Evolutionary conservation across 2,888 invertebrate species (phyloP), one percentile per base, ranked within the genome.

Genomic region (Drosophila meridionalis): DNA sequence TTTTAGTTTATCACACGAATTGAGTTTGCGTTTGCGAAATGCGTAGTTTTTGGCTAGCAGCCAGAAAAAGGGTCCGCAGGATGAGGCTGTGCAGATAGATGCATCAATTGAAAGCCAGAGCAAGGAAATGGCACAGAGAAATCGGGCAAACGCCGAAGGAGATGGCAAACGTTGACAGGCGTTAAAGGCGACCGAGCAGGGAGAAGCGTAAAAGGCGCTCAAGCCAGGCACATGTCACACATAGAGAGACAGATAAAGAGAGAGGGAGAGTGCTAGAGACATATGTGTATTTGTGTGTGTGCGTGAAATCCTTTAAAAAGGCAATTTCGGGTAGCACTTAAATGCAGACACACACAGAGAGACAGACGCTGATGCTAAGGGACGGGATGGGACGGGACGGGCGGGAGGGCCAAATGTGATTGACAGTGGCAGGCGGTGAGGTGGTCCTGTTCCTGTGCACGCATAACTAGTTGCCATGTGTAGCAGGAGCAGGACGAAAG

Each of bases 261-360:
- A 20, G 26, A 11, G 45, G 26, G 26, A 63, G 60, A 20, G 20
- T 20, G 20, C 20, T 20, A 20, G 20, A 60, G 53, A 53, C 73
- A 77, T 74, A 71, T 36, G 58, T 68, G 58, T 65, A 45, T 61
- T 8, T 64, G 52, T 78, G 71, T 72, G 80, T 76, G 78, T 80
- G 75, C 76, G 77, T 80, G 56, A 90, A 87, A 87, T 90, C 90
- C 90, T 90, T 87, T 90, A 89, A 87, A 87, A 87, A 89, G 90
- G 90, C 90, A 90, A 87, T 90, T 85, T 87, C 73, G 90, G 83
- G 69, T 82, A 89, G 87, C 90, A 87, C 87, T 87, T 87, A 89
- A 90, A 87, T 87, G 90, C 89, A 87, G 90, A 86, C 87, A 82
- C 42, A 57, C 42, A 61, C 30, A 52, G 11, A 26, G 81, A 88